Conservation (phyloP, 2,113 vertebrate species). For the Psammodynastes pulverulentus region DNA sequence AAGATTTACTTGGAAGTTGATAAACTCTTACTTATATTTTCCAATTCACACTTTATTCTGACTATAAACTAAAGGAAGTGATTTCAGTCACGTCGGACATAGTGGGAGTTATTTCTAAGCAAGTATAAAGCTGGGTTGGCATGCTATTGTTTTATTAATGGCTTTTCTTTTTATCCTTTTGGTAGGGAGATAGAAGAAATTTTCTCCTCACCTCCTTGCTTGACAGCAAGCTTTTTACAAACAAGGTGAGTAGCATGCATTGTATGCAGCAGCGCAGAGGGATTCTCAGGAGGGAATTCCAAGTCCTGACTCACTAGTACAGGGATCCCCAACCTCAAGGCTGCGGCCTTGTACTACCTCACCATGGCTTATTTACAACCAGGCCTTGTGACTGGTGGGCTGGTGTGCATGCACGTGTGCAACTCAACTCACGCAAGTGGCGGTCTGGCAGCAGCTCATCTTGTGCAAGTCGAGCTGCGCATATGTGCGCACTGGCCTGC, state of each 20-base stretch:
- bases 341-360: neutral
- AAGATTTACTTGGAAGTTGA: neutral
- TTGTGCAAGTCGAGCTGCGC: neutral
- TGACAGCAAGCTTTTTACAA: conserved; percentile 65
- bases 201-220: conserved; percentile 67
- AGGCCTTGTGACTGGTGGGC: neutral
- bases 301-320: neutral
- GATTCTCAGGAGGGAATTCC: neutral
- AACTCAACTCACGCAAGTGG: neutral
- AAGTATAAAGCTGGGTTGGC: neutral
- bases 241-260: conserved; percentile 49
- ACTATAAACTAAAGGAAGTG: neutral
- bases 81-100: neutral
- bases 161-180: conserved; percentile 20
- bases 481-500: neutral
- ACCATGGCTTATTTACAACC: neutral
- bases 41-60: neutral
- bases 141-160: neutral
- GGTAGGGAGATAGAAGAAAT: conserved; percentile 59
- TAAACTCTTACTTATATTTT: neutral
- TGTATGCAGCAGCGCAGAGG: neutral
- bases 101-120: neutral
- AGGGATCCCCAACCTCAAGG: neutral
- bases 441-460: neutral
- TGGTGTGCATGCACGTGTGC: rapidly evolving